A percentile compares a stretch with the other conserved stretches of the same genome.
phyloP scores from a whole-genome alignment of 2,797 vertebrate genomes.

The Mus caroli region DNA sequence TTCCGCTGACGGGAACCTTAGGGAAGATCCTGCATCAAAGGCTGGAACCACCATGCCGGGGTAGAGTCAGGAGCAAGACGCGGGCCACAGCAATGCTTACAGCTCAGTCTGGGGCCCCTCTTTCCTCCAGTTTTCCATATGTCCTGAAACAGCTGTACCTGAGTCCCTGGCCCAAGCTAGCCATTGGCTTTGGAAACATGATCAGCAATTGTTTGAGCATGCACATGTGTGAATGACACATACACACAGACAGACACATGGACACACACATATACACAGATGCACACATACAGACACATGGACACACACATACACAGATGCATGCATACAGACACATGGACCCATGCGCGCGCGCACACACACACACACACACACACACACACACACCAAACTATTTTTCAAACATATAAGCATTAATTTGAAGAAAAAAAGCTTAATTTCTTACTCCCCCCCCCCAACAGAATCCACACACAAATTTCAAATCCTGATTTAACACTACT shows the following conservation, averaged over 20 bases:
- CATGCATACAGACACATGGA: too few relatives aligned
- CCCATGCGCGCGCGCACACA: too few relatives aligned
- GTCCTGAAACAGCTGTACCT: background rate
- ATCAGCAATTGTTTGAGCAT: background rate
- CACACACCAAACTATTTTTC: background rate
- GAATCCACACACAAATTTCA: background rate
- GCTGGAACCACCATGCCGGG: background rate
- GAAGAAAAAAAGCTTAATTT: background rate
- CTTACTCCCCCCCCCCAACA: background rate
- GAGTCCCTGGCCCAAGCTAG: background rate
- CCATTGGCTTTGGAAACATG: background rate
- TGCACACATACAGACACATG: background rate
- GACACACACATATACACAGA: rapidly evolving
- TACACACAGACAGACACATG: background rate
- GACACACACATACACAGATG: background rate
- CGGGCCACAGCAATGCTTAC: rapidly evolving
- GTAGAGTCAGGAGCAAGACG: background rate
- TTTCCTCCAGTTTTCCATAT: background rate
- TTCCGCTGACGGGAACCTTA: background rate
- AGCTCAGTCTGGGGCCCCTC: background rate
- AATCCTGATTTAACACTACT: background rate
- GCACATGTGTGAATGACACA: too few relatives aligned
- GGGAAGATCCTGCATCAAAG: background rate
- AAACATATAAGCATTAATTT: slow-evolving; percentile 32
- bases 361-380: too few relatives aligned